Conservation (phyloP, 1,140 invertebrate genomes). For the Drosophila teissieri region DNA sequence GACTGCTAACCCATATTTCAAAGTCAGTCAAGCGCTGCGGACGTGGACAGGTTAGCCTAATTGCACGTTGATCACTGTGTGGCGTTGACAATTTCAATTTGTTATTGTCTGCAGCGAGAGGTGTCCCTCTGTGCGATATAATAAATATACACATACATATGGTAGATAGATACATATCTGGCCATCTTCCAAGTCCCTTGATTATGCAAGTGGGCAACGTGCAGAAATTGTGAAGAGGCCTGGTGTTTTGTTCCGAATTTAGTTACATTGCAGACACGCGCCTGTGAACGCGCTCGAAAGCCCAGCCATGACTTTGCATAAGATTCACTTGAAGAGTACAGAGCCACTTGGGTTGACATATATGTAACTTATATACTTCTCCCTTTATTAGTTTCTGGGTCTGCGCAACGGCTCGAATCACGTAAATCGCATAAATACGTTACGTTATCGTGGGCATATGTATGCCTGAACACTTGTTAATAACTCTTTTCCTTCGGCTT, state of each 20-base stretch:
- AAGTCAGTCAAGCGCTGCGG: conserved; percentile 68
- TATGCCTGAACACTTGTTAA: conserved; percentile 37
- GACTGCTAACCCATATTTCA: conserved; percentile 78
- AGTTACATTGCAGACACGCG: conserved; percentile 53
- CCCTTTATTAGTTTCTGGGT: conserved; percentile 41
- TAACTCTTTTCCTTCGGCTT: conserved; percentile 27
- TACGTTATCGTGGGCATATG: conserved; percentile 62
- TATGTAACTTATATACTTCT: too few species aligned
- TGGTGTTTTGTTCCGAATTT: conserved; percentile 36
- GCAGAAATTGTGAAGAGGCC: conserved; percentile 70
- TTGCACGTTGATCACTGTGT: conserved; percentile 70
- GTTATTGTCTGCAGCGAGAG: conserved; percentile 62
- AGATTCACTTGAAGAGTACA: conserved; percentile 52
- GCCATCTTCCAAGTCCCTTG: conserved; percentile 12
- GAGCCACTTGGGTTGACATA: conserved; percentile 46
- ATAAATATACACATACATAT: too few species aligned
- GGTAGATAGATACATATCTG: conserved; percentile 12
- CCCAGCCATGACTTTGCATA: conserved; percentile 78
- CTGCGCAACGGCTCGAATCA: conserved; percentile 51
- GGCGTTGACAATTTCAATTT: conserved; percentile 77
- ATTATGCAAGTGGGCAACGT: conserved; percentile 80
- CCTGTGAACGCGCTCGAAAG: conserved; percentile 33
- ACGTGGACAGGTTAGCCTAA: conserved; percentile 72
- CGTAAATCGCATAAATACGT: conserved; percentile 75
- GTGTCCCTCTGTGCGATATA: conserved; percentile 40